These are phyloP conservation scores for Halcyon badia DNA, from an alignment of 2,797 vertebrate species.

Conservation along the genomic window DNA sequence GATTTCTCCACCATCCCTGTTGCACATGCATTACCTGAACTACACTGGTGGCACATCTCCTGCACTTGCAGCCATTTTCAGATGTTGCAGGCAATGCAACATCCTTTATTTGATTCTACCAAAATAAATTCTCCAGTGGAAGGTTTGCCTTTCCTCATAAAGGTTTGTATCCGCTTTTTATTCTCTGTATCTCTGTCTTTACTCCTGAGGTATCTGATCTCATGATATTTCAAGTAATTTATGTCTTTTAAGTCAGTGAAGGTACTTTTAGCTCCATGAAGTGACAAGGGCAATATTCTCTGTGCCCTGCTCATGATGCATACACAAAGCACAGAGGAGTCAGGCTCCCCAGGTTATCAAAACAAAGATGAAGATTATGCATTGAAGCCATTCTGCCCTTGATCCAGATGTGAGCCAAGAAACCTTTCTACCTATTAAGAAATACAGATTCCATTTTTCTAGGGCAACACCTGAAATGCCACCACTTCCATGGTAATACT, in stretches of 20 bases:
- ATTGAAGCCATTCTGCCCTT: not conserved
- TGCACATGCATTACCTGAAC: not conserved
- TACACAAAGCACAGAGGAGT: not conserved
- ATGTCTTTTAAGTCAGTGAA: not conserved
- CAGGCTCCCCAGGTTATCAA: not conserved
- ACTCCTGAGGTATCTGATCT: not conserved
- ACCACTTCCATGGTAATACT: not conserved
- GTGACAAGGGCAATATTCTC: not conserved
- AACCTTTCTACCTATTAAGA: not conserved
- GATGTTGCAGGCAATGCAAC: not conserved
- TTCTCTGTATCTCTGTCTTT: not conserved
- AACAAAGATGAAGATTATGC: not conserved
- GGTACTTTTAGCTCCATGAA: not conserved
- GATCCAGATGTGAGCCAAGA: not conserved
- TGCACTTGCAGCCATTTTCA: not conserved
- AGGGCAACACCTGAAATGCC: not conserved
- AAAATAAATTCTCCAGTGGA: not conserved
- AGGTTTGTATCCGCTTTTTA: not conserved
- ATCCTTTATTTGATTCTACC: not conserved
- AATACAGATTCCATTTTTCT: not conserved
- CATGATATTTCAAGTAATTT: not conserved
- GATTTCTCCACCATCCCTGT: not conserved
- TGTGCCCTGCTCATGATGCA: not conserved
- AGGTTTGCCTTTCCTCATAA: not conserved
- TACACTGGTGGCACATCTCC: not conserved